Base-by-base conservation (phyloP, 1,140 invertebrate genomes). In the Temnothorax curvispinosus region DNA sequence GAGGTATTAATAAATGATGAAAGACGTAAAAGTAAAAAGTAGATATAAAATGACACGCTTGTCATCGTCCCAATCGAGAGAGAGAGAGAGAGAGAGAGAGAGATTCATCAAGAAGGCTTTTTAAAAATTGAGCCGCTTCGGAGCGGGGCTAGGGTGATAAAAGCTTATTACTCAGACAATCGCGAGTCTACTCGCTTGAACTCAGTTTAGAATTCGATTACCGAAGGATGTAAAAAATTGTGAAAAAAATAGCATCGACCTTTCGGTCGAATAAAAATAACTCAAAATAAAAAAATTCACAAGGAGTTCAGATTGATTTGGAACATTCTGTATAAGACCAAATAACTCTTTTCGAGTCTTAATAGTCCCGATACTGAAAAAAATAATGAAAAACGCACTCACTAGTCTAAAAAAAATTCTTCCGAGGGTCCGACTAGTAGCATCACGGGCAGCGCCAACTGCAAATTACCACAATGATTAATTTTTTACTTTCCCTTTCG, bases 341-440 rank as follows among this genome's bases (percentile, higher is more conserved):
- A 78, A 38, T 74, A 44, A 67, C 18, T 87, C n/a, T 38, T 60
- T 9, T 44, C 15, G 0, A 67, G n/a, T 13, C 27, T 18, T 1
- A 64, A n/a, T 11, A 50, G 18, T n/a, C 18, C 21, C 0, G 7
- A 7, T 1, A 6, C 9, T 18, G 0, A 65, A 81, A 3, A 27
- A 72, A 74, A 35, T 71, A 65, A 9, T 27, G 1, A 62, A 78
- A 27, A 21, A 18, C 3, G 18, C 67, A 87, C 89, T 90, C 75
- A 90, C 89, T 67, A 87, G 21, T 82, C 58, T 2, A 90, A 74
- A 41, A 90, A 89, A 32, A 87, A 87, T 84, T 88, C 89, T 54
- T 90, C 85, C 1, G 84, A 54, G 9, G 47, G 4, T 18, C 76
- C 56, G 64, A 38, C 62, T 44, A 74, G 11, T 8, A 90, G n/a